phyloP scores from a whole-genome alignment of 2,113 vertebrate species.

The Mesembrinibis cayennensis region DNA sequence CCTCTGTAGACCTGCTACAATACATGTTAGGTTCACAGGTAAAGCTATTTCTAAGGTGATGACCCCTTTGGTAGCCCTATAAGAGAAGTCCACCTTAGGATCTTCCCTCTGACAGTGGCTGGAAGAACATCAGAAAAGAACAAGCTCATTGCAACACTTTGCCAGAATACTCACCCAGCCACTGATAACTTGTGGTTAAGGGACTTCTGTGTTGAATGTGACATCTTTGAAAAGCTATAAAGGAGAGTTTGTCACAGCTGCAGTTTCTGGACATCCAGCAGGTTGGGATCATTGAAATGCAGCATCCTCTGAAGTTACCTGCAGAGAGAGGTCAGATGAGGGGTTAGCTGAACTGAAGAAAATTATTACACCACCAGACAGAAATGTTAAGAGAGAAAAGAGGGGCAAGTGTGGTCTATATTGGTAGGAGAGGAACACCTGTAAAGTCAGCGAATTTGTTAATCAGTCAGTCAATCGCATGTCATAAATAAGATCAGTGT shows the following conservation, averaged over 20 bases:
- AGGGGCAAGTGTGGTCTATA: neutral
- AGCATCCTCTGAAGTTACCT: neutral
- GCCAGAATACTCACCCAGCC: neutral
- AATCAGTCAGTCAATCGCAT: neutral
- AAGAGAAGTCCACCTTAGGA: neutral
- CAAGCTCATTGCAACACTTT: neutral
- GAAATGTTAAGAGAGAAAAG: neutral
- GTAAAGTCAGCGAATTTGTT: neutral
- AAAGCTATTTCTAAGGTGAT: neutral
- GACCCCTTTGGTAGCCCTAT: neutral
- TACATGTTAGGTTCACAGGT: neutral
- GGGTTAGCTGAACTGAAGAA: neutral
- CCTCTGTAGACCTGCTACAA: neutral
- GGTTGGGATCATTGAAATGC: neutral
- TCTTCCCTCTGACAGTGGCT: neutral
- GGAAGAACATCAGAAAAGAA: neutral
- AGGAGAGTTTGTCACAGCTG: neutral
- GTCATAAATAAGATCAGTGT: neutral
- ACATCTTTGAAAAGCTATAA: neutral
- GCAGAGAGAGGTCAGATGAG: constrained; percentile 8
- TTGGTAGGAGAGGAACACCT: neutral
- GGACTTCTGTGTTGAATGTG: neutral
- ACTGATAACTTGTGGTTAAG: neutral
- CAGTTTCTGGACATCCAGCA: neutral
- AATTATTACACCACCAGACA: neutral